These are phyloP conservation scores for Drosophila flavopinicola DNA, from an alignment of 2,888 invertebrate genomes.

Conservation along the genomic window DNA sequence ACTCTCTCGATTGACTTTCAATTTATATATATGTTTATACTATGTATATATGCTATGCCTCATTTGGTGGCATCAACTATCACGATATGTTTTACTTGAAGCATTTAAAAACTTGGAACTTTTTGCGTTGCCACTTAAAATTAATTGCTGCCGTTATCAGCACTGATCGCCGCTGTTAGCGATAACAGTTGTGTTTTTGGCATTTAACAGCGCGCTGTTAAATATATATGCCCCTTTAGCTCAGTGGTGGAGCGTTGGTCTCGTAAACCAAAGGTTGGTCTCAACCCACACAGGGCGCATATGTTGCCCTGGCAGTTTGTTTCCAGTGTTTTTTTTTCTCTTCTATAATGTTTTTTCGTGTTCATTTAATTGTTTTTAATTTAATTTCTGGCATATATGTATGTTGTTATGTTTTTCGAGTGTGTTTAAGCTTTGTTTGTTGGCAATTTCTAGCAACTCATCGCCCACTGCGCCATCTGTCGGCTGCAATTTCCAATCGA, in stretches of 20 bases:
- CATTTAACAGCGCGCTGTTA: slow-evolving; percentile 1
- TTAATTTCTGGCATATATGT: slow-evolving; percentile 7
- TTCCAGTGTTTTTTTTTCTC: no score
- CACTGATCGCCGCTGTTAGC: slow-evolving; percentile 41
- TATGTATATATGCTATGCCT: slow-evolving; percentile 21
- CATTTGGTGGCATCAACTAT: slow-evolving; percentile 12
- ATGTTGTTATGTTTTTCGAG: background rate
- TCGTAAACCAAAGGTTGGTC: slow-evolving; percentile 75
- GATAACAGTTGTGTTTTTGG: background rate
- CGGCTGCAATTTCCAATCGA: slow-evolving; percentile 78
- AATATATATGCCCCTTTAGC: slow-evolving; percentile 71
- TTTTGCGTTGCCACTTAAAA: slow-evolving; percentile 2
- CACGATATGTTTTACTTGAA: no score
- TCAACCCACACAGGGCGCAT: slow-evolving; percentile 73
- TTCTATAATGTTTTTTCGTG: no score
- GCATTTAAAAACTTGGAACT: background rate
- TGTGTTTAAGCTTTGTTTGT: slow-evolving; percentile 10
- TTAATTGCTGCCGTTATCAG: slow-evolving; percentile 23
- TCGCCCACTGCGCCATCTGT: slow-evolving; percentile 39
- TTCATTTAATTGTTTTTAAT: slow-evolving; percentile 13
- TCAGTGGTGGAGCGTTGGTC: slow-evolving; percentile 77
- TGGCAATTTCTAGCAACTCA: slow-evolving; percentile 25
- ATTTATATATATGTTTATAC: slow-evolving; percentile 35
- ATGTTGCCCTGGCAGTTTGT: background rate
- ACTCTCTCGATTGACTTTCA: slow-evolving; percentile 39